Base-by-base conservation (phyloP, 2,797 vertebrate species). In the Rhyacichthys aspro region DNA sequence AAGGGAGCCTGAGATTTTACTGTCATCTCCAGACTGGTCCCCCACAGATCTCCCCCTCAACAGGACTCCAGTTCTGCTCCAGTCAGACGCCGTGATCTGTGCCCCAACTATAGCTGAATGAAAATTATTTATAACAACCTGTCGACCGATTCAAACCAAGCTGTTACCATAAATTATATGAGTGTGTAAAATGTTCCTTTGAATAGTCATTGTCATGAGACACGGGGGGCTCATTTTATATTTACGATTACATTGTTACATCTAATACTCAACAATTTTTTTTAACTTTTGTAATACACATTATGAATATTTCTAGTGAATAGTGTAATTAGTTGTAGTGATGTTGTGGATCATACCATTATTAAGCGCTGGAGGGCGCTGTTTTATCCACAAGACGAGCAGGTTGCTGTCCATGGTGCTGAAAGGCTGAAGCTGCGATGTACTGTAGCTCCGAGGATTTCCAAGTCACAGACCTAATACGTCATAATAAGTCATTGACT, bases 371-470 rank as follows among this genome's bases (percentile, higher is more conserved):
- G 19, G 59, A 69, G 71, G 89, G 18, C 86, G 68, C 90, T 82
- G 69, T 74, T 79, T 67, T 11, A 17, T 53, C 65, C 74, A 11
- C 14, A 18, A 52, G 5, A 16, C 2, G 12, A n/a, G 23, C n/a
- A 9, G 0, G 4, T 38, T 61, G 55, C 84, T 92, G 79, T 89
- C 88, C 83, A 10, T 74, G 86, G 90, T 93, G 11, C 88, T 92
- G 79, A 91, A 85, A 67, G 7, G 1, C 23, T 52, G 14, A 53
- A n/a, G 9, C 9, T 11, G 8, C n/a, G 2, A 3, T 28, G 23
- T 12, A 38, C 5, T 14, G 11, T 3, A 38, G 37, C 10, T 38
- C 11, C 11, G 11, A 14, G 37, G 3, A 1, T 14, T 38, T 38
- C 10, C 37, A 11, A 4, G 37, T 11, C 23, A 28, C 1, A 28